A percentile compares a stretch with the other conserved stretches of the same genome.
Evolutionary conservation across 2,888 invertebrate genomes (phyloP).

Genomic region (Ophion slaviceki): DNA sequence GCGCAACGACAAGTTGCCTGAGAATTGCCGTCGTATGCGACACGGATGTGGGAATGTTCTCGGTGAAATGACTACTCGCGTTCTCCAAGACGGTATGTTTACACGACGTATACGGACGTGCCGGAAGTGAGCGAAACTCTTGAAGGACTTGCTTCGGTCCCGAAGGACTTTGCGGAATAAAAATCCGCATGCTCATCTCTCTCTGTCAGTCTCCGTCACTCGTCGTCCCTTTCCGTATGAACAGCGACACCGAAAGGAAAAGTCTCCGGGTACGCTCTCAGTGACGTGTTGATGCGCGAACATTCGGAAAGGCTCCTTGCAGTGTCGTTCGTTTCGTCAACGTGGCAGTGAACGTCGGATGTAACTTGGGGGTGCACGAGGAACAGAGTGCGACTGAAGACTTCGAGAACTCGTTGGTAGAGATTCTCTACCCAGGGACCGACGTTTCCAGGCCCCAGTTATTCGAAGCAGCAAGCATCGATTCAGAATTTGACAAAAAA

Average conservation of each 20-base stretch:
- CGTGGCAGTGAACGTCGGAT: constrained; percentile 26
- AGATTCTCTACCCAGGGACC: constrained; percentile 29
- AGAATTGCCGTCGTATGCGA: constrained; percentile 15
- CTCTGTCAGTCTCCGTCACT: neutral
- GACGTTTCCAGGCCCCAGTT: neutral
- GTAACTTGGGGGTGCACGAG: constrained; percentile 23
- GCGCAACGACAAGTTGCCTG: neutral
- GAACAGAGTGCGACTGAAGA: neutral
- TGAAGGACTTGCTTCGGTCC: constrained; percentile 15
- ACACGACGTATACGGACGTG: constrained; percentile 47
- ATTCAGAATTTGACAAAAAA: neutral
- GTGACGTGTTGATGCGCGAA: constrained; percentile 20
- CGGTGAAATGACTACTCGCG: constrained; percentile 15
- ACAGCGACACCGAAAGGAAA: constrained; percentile 10
- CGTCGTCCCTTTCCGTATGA: neutral
- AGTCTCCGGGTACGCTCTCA: neutral
- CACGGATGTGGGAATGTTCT: constrained; percentile 27
- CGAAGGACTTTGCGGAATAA: constrained; percentile 36
- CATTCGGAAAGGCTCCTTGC: constrained; percentile 21
- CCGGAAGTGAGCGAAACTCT: constrained; percentile 26
- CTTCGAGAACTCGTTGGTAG: neutral
- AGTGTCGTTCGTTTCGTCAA: constrained; percentile 27
- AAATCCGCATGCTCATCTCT: constrained; percentile 22
- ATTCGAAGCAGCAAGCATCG: neutral
- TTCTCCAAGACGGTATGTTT: constrained; percentile 59